These are phyloP conservation scores for Saccostrea echinata DNA, from an alignment of 1,140 invertebrate genomes.

Conservation along the genomic window DNA sequence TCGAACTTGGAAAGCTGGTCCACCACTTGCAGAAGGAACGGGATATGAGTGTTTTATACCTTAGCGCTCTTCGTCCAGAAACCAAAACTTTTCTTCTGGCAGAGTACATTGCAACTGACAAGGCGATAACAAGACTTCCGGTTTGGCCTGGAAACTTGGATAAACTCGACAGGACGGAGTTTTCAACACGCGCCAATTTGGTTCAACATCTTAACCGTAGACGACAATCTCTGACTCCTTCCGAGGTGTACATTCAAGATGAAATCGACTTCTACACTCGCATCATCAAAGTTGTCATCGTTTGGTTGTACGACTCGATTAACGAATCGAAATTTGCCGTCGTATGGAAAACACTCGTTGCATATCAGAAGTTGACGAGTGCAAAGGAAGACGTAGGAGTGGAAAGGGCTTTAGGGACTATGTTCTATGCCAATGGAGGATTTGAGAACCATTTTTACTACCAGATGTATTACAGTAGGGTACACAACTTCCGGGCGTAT, in stretches of 20 bases:
- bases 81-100: conserved; percentile 68
- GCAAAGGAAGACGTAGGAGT: conserved; percentile 70
- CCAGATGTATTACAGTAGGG: conserved; percentile 66
- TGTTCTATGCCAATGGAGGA: conserved; percentile 67
- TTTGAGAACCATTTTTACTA: conserved; percentile 68
- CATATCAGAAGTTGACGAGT: conserved; percentile 70
- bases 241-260: conserved; percentile 51
- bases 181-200: conserved; percentile 50
- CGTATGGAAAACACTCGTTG: conserved; percentile 71
- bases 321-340: conserved; percentile 64
- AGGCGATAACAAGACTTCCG: conserved; percentile 60
- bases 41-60: conserved; percentile 71
- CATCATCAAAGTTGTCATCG: conserved; percentile 59
- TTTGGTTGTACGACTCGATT: conserved; percentile 69
- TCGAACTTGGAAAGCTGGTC: conserved; percentile 67
- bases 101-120: conserved; percentile 66
- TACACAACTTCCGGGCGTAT: conserved; percentile 59
- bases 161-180: conserved; percentile 53
- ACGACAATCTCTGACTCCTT: conserved; percentile 47
- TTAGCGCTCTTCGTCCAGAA: conserved; percentile 64
- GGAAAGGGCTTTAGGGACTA: conserved; percentile 68
- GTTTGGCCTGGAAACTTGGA: conserved; percentile 66
- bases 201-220: conserved; percentile 43
- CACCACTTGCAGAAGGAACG: conserved; percentile 73
- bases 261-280: conserved; percentile 58